Conservation (phyloP, 2,888 invertebrate species). For the Enoplolaimus lenunculus region DNA sequence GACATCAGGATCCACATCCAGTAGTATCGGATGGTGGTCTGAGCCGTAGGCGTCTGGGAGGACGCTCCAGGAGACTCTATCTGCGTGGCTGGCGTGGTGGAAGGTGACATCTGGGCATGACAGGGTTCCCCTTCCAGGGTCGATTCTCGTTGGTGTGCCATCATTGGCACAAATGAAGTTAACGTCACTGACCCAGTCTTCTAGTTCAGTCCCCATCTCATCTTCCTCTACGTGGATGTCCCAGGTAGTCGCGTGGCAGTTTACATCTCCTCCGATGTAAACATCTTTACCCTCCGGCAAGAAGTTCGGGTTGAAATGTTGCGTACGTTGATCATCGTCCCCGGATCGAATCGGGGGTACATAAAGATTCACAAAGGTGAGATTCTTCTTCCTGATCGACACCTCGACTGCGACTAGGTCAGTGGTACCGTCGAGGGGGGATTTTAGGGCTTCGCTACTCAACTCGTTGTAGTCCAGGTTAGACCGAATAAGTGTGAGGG, state of each 20-base stretch:
- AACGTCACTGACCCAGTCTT: background rate
- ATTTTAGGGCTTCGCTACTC: background rate
- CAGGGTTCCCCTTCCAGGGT: background rate
- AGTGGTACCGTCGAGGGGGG: background rate
- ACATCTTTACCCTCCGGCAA: background rate
- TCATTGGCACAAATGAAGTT: background rate
- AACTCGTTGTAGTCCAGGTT: background rate
- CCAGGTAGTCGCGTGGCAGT: background rate
- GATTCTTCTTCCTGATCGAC: background rate
- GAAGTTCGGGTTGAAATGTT: background rate
- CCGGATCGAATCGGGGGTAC: background rate
- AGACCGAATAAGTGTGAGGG: background rate
- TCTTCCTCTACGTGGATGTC: background rate
- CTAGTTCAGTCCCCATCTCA: background rate
- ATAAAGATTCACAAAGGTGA: background rate
- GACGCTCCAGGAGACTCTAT: too few relatives aligned
- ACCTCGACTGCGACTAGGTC: background rate
- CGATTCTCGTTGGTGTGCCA: background rate
- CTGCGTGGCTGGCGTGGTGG: too few relatives aligned
- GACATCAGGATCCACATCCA: too few relatives aligned
- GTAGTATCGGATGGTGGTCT: background rate
- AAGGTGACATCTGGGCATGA: background rate
- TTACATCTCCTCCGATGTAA: background rate
- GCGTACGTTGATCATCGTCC: background rate
- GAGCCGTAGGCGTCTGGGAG: background rate